Base-by-base conservation (phyloP, 2,113 vertebrate genomes). In the Tor tambroides region DNA sequence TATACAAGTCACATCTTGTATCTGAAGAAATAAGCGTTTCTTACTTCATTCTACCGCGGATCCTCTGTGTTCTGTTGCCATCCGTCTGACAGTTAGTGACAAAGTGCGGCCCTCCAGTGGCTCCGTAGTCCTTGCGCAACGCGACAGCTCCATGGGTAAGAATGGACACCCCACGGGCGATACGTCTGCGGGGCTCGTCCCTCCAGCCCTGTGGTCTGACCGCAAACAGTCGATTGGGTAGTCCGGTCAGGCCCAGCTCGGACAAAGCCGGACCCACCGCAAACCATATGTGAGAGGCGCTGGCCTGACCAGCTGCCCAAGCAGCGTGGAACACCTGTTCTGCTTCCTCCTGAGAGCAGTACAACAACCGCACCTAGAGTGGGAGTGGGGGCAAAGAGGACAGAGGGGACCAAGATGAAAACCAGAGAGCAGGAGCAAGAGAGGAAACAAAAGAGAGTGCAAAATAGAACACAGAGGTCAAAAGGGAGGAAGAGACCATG, bases 241-340 rank as follows among this genome's bases (percentile, higher is more conserved):
- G 94, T 6, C 92, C 95, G 80, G 95, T 94, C 3, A 96, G 95
- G 86, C 94, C 94, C 86, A 96, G 91, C 54, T 96, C 97, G 0
- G 96, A 96, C 89, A 98, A 93, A 28, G 96, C 96, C 6, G 97
- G 95, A 3, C 97, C 97, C 77, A 98, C 97, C 32, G 97, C 94
- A 65, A 99, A 98, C 97, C 97, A 99, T 89, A 99, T 94, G 90
- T 99, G 97, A 4, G 97, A 98, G 2, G 97, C 95, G 0, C 97
- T 96, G 0, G 97, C 93, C 87, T 98, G 94, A 41, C 97, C 97
- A 0, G 96, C 97, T 0, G 96, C 96, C 75, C 95, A 96, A 0
- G 98, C 98, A 0, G 97, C 97, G 5, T 92, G 91, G 92, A 99
- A 98, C 28, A 99, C 95, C 35, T 95, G 91, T 88, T 97, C 96